phyloP scores from a whole-genome alignment of 2,888 invertebrate species.

The Mythimna pallens region DNA sequence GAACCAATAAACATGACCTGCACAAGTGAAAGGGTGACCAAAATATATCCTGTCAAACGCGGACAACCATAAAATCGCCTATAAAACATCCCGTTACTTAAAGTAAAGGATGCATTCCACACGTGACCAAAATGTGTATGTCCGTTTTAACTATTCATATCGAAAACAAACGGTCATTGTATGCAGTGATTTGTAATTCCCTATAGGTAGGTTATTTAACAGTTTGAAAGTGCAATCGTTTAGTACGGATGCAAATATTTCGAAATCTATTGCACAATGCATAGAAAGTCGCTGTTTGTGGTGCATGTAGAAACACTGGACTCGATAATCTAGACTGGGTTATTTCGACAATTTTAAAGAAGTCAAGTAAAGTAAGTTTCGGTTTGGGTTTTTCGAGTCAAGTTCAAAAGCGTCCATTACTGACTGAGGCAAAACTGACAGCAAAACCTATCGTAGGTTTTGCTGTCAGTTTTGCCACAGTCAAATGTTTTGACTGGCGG shows the following conservation, averaged over 20 bases:
- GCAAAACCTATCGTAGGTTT: no score
- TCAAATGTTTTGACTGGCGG: no score
- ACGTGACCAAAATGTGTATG: conserved; percentile 79
- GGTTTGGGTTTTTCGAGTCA: no score
- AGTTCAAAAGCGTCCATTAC: no score
- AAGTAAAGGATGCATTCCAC: conserved; percentile 79
- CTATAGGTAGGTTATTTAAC: conserved; percentile 78
- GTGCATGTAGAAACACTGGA: conserved; percentile 40
- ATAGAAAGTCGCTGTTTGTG: conserved; percentile 51
- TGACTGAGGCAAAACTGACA: no score
- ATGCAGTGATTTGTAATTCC: conserved; percentile 75
- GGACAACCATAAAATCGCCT: conserved; percentile 68
- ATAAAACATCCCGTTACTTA: conserved; percentile 81
- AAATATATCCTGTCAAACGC: conserved; percentile 74
- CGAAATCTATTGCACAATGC: conserved; percentile 60
- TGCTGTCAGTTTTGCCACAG: no score
- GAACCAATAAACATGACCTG: conserved; percentile 66
- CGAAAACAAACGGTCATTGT: conserved; percentile 73
- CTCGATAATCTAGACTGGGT: conserved; percentile 17
- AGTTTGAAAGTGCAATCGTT: conserved; percentile 78
- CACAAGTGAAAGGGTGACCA: conserved; percentile 75
- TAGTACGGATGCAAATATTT: conserved; percentile 66
- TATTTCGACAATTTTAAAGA: conserved; percentile 2
- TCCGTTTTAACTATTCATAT: conserved; percentile 71
- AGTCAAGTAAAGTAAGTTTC: not conserved